Evolutionary conservation across 1,140 invertebrate species (phyloP), one percentile per base, ranked within the genome.

Genomic region (Aradophagus sp.): DNA sequence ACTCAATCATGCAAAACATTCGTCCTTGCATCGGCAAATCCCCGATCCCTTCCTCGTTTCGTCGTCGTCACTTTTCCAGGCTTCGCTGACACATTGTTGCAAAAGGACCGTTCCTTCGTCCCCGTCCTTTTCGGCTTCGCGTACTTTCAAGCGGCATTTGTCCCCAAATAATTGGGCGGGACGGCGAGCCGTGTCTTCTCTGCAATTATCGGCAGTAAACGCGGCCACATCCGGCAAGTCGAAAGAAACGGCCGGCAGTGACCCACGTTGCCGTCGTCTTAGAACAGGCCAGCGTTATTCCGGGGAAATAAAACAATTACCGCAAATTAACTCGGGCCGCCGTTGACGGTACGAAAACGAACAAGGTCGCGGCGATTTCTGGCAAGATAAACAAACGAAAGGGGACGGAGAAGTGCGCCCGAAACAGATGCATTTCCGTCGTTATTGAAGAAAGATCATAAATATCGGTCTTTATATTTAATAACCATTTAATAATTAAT

Each of bases 171-270:
- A 84, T 84, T 81, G 82, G 80, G 69, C 62, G 66, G 74, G 59
- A 77, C 71, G 73, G 68, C 61, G 61, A 56, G 75, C 69, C 61
- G 78, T 69, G 34, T 79, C 80, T 79, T 68, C 82, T 81, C 81
- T 83, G 76, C 82, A 86, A 86, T 86, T 86, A 86, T 80, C 80
- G 79, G 82, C 79, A 81, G 83, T 86, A 85, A 86, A 86, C 74
- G 76, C 73, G 72, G 80, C 84, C 84, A 85, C 84, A 85, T 86
- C 84, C 84, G 82, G 84, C 56, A 78, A 61, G 71, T 74, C 55
- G 63, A 61, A 76, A 67, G n/a, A n/a, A n/a, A n/a, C n/a, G n/a
- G 45, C 70, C 34, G 59, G 59, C 65, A 63, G 70, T 68, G 70
- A 68, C 68, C 73, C 69, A 66, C 41, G 44, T 66, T 39, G 41